A percentile compares a stretch with the other conserved stretches of the same genome.
Conservation (phyloP, 2,888 invertebrate species). For the Brachyopa scutellaris region DNA sequence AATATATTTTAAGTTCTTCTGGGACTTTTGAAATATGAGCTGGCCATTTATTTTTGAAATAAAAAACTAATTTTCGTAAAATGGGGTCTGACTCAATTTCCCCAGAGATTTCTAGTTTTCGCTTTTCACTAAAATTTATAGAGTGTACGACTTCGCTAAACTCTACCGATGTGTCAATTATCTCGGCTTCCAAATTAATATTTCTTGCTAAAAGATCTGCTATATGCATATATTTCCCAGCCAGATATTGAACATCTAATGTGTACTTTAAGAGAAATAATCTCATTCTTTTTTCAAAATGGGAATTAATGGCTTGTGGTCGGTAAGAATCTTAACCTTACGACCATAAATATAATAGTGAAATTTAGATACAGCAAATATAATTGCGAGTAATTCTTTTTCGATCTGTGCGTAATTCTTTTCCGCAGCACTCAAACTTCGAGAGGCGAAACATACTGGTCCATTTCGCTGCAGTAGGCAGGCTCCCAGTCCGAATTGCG, state of each 20-base stretch:
- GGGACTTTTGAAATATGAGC: too few relatives aligned
- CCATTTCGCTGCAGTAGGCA: conserved; percentile 41
- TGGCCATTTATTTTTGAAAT: too few relatives aligned
- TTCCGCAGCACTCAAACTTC: conserved; percentile 27
- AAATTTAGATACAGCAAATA: conserved; percentile 28
- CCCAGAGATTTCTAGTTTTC: neutral
- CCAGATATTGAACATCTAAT: conserved; percentile 17
- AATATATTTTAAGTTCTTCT: too few relatives aligned
- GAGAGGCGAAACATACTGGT: conserved; percentile 39
- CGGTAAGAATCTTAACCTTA: conserved; percentile 13
- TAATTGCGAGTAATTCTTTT: conserved; percentile 33
- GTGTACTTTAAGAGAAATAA: conserved; percentile 23
- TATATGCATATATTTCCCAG: conserved; percentile 31
- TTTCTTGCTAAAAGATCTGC: conserved; percentile 83
- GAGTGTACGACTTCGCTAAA: conserved; percentile 38
- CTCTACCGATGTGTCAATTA: neutral
- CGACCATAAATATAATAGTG: conserved; percentile 34
- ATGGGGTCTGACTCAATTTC: neutral
- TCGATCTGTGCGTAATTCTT: conserved; percentile 38
- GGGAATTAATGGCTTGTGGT: conserved; percentile 45
- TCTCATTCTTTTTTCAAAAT: conserved; percentile 38
- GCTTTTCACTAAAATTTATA: too few relatives aligned
- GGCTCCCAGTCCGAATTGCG: conserved; percentile 41
- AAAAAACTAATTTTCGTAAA: too few relatives aligned
- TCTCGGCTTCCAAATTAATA: neutral